A percentile compares a stretch with the other conserved stretches of the same genome.
These are phyloP conservation scores for Centrocercus urophasianus DNA, from an alignment of 2,113 vertebrate genomes.

Conservation along the genomic window DNA sequence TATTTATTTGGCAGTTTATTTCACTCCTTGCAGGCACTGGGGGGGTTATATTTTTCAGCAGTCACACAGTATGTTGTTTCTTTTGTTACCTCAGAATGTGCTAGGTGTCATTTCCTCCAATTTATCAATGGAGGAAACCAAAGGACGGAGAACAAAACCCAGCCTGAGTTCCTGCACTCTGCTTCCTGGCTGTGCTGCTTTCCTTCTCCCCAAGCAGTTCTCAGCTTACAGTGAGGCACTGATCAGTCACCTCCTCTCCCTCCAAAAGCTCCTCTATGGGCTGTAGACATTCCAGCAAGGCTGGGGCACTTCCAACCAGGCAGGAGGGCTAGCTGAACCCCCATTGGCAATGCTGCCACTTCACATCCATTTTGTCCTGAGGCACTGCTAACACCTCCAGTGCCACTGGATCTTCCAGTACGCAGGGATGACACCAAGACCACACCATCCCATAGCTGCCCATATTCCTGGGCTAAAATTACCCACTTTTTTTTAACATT, in stretches of 20 bases:
- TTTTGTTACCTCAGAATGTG: background rate
- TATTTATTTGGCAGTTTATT: background rate
- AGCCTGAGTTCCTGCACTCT: background rate
- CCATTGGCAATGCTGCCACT: background rate
- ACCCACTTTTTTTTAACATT: background rate
- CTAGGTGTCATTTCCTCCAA: conserved; percentile 53
- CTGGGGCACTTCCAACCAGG: background rate
- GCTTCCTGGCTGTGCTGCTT: conserved; percentile 13
- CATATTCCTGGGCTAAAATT: background rate
- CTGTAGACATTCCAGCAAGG: background rate
- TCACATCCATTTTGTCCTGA: background rate
- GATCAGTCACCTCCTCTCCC: background rate
- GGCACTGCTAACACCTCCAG: background rate
- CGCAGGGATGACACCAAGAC: background rate
- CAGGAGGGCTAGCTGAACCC: background rate
- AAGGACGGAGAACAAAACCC: conserved; percentile 17
- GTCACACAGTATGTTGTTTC: background rate
- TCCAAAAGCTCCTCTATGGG: background rate
- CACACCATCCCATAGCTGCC: background rate
- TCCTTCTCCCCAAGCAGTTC: background rate
- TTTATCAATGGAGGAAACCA: conserved; percentile 36
- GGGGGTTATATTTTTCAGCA: background rate
- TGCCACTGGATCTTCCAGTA: background rate
- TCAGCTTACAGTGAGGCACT: rapidly evolving
- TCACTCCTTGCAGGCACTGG: rapidly evolving